Evolutionary conservation across 1,140 invertebrate species (phyloP).

Genomic region (Heliconius hermathena): DNA sequence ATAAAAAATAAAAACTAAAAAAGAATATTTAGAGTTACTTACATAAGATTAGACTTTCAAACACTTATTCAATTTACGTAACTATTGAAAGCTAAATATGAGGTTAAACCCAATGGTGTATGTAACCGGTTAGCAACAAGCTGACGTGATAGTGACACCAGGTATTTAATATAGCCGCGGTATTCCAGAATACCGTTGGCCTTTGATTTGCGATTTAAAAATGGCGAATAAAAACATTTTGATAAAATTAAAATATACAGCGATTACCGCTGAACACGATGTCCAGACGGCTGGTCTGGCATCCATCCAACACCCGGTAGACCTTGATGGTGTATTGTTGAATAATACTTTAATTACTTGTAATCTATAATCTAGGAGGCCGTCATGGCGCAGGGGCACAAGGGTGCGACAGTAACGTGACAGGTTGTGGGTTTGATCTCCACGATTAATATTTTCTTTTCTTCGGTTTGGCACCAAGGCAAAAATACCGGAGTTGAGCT

Average conservation of each 20-base stretch:
- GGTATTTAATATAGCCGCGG: conserved; percentile 34
- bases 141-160: not conserved
- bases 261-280: conserved; percentile 34
- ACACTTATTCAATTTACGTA: not conserved
- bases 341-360: conserved; percentile 51
- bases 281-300: conserved; percentile 50
- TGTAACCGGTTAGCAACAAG: not conserved
- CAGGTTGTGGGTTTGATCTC: no score
- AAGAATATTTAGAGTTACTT: not conserved
- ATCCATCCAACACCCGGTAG: conserved; percentile 46
- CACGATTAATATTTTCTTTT: no score
- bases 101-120: not conserved
- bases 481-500: no score
- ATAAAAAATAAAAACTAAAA: not conserved
- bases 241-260: conserved; percentile 41
- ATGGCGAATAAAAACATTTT: conserved; percentile 33
- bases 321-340: conserved; percentile 56
- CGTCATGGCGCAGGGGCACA: no score
- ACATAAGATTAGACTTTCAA: not conserved
- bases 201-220: conserved; percentile 34
- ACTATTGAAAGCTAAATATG: not conserved
- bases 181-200: conserved; percentile 39
- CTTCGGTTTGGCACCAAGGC: no score
- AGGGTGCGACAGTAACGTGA: no score
- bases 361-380: conserved; percentile 33